These are phyloP conservation scores for Ceratosolen fusciceps DNA, from an alignment of 1,140 invertebrate genomes.

Conservation along the genomic window DNA sequence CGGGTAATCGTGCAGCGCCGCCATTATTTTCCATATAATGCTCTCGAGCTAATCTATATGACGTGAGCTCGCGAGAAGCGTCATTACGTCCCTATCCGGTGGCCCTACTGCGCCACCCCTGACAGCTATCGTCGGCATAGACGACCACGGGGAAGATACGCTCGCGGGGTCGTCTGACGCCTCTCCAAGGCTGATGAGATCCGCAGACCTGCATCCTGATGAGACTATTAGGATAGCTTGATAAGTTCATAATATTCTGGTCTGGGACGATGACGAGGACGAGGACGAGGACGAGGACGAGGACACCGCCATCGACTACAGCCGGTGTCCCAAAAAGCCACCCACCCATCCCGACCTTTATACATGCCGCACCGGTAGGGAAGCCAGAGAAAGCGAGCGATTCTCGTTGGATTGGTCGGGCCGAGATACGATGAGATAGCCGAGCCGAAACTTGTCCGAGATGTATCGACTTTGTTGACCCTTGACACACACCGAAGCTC, in stretches of 20 bases:
- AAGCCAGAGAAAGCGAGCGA: slow-evolving; percentile 11
- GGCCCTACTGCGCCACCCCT: not conserved
- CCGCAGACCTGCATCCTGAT: slow-evolving; percentile 70
- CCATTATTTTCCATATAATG: slow-evolving; percentile 17
- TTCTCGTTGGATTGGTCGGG: slow-evolving; percentile 30
- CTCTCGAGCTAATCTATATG: slow-evolving; percentile 14
- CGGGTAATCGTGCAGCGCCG: slow-evolving; percentile 7
- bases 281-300: too few relatives aligned
- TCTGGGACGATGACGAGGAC: slow-evolving; percentile 49
- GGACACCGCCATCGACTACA: not conserved
- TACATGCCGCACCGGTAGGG: not conserved
- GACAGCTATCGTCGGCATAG: slow-evolving; percentile 44
- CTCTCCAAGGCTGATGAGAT: slow-evolving; percentile 65
- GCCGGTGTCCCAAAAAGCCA: not conserved
- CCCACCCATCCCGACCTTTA: not conserved
- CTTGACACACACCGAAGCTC: slow-evolving; percentile 53
- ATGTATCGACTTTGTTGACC: slow-evolving; percentile 44
- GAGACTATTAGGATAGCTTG: slow-evolving; percentile 70
- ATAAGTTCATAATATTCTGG: slow-evolving; percentile 70
- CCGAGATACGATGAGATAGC: slow-evolving; percentile 28
- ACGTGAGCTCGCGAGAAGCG: not conserved
- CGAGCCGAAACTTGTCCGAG: not conserved
- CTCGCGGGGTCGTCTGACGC: not conserved
- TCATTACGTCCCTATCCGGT: slow-evolving; percentile 19
- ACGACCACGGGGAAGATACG: not conserved